Conservation (phyloP, 2,888 invertebrate species). For the Amphipoea lucens region DNA sequence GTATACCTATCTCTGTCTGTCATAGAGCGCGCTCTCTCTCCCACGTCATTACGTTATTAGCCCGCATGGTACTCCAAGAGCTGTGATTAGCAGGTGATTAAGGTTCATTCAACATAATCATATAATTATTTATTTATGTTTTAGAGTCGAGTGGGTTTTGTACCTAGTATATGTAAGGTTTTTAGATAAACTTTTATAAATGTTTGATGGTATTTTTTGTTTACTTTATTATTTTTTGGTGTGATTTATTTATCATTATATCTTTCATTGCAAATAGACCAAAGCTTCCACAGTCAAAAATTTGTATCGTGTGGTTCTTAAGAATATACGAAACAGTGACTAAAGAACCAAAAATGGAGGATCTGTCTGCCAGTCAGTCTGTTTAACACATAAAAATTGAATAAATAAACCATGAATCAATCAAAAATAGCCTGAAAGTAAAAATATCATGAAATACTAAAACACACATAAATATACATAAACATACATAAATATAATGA, state of each 20-base stretch:
- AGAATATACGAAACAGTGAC: not conserved
- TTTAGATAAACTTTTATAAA: constrained; percentile 62
- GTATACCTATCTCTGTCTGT: constrained; percentile 64
- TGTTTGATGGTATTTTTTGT: not conserved
- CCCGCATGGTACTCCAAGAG: constrained; percentile 80
- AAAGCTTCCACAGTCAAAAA: too few species aligned
- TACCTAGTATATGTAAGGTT: constrained; percentile 72
- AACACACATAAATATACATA: too few species aligned
- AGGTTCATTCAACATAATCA: constrained; percentile 89
- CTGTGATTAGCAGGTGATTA: constrained; percentile 89
- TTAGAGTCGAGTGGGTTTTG: constrained; percentile 87
- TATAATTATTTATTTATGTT: constrained; percentile 90
- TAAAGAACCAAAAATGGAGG: not conserved
- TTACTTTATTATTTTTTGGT: not conserved
- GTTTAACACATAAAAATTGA: not conserved
- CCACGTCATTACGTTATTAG: constrained; percentile 87
- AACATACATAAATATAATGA: too few species aligned
- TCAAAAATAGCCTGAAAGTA: not conserved
- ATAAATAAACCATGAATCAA: not conserved
- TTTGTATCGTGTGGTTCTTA: not conserved
- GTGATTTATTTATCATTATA: not conserved
- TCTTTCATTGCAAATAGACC: not conserved
- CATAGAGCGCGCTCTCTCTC: constrained; percentile 72
- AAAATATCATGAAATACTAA: not conserved
- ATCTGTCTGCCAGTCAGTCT: not conserved